Evolutionary conservation across 2,888 invertebrate species (phyloP).

Genomic region (Kryphioiulus occultus): DNA sequence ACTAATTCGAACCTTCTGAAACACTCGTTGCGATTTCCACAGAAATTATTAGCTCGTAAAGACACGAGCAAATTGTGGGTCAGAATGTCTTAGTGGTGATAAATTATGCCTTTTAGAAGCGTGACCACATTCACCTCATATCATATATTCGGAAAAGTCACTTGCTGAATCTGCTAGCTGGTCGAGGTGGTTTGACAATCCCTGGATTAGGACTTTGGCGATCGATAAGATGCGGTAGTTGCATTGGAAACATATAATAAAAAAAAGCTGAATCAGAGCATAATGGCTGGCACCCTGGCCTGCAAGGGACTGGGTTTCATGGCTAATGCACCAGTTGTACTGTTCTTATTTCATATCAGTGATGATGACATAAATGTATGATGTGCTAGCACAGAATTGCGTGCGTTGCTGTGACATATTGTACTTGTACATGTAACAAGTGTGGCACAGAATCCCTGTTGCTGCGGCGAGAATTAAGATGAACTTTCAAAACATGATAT

Average conservation of each 20-base stretch:
- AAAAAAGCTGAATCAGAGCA: background rate
- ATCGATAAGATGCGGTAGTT: background rate
- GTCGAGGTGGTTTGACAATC: background rate
- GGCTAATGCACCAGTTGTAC: background rate
- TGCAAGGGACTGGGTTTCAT: background rate
- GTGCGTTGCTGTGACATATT: too few species aligned
- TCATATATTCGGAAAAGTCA: constrained; percentile 1
- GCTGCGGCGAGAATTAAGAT: too few species aligned
- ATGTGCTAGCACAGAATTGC: too few species aligned
- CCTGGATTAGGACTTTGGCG: background rate
- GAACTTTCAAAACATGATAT: too few species aligned
- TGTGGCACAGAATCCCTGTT: too few species aligned
- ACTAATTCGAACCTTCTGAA: background rate
- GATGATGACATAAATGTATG: too few species aligned
- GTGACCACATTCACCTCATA: constrained; percentile 2
- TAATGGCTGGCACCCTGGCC: background rate
- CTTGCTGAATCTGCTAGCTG: background rate
- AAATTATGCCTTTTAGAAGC: constrained; percentile 23
- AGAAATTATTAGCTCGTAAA: constrained; percentile 10
- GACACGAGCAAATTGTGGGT: constrained; percentile 1
- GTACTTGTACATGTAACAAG: too few species aligned
- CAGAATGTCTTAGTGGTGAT: background rate
- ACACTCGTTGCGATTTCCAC: background rate
- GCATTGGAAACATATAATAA: background rate
- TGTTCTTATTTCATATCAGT: background rate